These are phyloP conservation scores for Palythoa heliodiscus DNA, from an alignment of 92 coral and sea anemone genomes.

Conservation along the genomic window DNA sequence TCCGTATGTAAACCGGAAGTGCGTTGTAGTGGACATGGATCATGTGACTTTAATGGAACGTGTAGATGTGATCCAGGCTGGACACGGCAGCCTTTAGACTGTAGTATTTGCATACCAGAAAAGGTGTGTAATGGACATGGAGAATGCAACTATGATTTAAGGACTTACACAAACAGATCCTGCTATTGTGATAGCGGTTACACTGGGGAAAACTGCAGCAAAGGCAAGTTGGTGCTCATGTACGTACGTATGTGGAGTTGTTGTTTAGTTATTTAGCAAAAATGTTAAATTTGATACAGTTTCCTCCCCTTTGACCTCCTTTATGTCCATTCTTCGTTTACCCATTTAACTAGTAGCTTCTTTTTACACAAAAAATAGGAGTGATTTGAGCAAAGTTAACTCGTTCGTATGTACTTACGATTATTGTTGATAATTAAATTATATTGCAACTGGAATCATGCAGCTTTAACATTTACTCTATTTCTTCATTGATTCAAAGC, in stretches of 20 bases:
- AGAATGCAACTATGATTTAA: slow-evolving; percentile 58
- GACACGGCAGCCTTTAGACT: slow-evolving; percentile 59
- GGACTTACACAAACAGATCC: slow-evolving; percentile 49
- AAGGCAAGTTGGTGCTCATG: slow-evolving; percentile 24
- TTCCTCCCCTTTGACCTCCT: too few relatives aligned
- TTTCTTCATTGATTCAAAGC: neutral
- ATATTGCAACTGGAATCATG: too few relatives aligned
- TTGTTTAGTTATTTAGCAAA: neutral
- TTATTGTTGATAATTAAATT: too few relatives aligned
- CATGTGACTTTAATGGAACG: slow-evolving; percentile 62
- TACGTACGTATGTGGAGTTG: neutral
- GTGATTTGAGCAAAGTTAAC: too few relatives aligned
- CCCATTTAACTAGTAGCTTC: too few relatives aligned
- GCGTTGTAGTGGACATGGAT: slow-evolving; percentile 74
- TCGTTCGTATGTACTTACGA: too few relatives aligned
- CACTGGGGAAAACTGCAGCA: slow-evolving; percentile 60
- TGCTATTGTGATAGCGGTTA: slow-evolving; percentile 59
- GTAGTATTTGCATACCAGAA: slow-evolving; percentile 59
- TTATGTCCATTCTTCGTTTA: too few relatives aligned
- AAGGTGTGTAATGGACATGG: slow-evolving; percentile 69
- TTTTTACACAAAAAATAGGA: too few relatives aligned
- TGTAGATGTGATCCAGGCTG: slow-evolving; percentile 68
- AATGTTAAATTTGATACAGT: too few relatives aligned
- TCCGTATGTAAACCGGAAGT: slow-evolving; percentile 54
- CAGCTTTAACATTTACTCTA: too few relatives aligned